phyloP scores from a whole-genome alignment of 2,113 vertebrate species.

The Anarhynchus alexandrinus region DNA sequence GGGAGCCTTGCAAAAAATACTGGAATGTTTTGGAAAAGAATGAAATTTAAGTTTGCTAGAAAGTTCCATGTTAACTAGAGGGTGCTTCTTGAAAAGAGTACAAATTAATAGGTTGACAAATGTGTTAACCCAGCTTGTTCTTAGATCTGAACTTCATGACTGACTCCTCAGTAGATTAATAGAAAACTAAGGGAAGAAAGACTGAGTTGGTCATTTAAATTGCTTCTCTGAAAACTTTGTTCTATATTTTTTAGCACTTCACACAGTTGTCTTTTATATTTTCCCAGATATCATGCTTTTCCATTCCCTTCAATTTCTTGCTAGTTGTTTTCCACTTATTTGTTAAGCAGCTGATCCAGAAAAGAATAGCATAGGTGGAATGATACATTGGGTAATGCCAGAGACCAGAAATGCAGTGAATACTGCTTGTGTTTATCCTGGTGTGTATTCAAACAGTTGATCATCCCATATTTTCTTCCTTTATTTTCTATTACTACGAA shows the following conservation, averaged over 20 bases:
- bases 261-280: neutral
- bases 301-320: neutral
- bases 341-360: neutral
- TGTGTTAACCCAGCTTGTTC: neutral
- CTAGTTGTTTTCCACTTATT: neutral
- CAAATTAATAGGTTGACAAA: neutral
- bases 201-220: neutral
- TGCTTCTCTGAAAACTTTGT: neutral
- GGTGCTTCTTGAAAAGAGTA: neutral
- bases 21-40: neutral
- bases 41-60: neutral
- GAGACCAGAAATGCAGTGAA: neutral
- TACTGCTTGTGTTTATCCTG: neutral
- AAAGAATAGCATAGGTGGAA: neutral
- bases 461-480: neutral
- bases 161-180: neutral
- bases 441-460: neutral
- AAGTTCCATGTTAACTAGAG: neutral
- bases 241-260: neutral
- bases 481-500: neutral
- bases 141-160: neutral
- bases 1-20: neutral
- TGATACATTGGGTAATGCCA: neutral
- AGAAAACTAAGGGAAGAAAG: neutral
- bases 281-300: neutral